These are phyloP conservation scores for Pseudachorutes palmiensis DNA, from an alignment of 1,140 invertebrate species.

Conservation along the genomic window DNA sequence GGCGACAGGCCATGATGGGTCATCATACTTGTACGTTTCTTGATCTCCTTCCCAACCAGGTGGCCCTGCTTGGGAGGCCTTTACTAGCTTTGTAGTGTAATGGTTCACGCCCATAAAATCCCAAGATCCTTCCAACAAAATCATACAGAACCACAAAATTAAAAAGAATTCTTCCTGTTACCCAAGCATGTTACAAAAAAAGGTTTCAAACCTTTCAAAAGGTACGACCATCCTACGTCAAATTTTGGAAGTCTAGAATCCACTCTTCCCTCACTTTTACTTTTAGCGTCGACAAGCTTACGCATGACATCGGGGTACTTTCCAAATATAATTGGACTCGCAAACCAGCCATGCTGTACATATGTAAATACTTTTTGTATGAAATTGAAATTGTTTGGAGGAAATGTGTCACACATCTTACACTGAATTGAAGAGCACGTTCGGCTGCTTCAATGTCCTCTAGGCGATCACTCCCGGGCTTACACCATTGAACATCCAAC, in stretches of 20 bases:
- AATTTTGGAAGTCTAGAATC: slow-evolving; percentile 28
- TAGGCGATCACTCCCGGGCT: slow-evolving; percentile 42
- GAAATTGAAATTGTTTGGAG: neutral
- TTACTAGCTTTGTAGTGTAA: slow-evolving; percentile 15
- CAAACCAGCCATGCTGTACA: slow-evolving; percentile 29
- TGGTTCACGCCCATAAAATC: slow-evolving; percentile 28
- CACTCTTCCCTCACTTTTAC: slow-evolving; percentile 20
- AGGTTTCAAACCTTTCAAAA: slow-evolving; percentile 25
- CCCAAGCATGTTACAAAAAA: too few relatives aligned
- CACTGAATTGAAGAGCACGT: slow-evolving; percentile 21
- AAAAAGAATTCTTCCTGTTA: too few relatives aligned
- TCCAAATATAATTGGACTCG: slow-evolving; percentile 27
- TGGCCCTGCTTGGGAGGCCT: neutral
- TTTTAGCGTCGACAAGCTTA: slow-evolving; percentile 23
- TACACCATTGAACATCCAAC: slow-evolving; percentile 54
- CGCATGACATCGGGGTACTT: slow-evolving; percentile 42
- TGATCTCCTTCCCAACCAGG: slow-evolving; percentile 10
- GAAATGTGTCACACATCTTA: slow-evolving; percentile 1
- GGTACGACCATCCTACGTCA: slow-evolving; percentile 16
- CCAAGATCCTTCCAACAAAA: slow-evolving; percentile 4
- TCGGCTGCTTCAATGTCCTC: slow-evolving; percentile 20
- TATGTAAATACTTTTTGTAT: neutral
- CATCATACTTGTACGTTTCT: neutral
- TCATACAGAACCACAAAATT: too few relatives aligned
- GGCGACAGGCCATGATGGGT: slow-evolving; percentile 3